Evolutionary conservation across 2,888 invertebrate species (phyloP), one percentile per base, ranked within the genome.

Genomic region (Papilio demoleus): DNA sequence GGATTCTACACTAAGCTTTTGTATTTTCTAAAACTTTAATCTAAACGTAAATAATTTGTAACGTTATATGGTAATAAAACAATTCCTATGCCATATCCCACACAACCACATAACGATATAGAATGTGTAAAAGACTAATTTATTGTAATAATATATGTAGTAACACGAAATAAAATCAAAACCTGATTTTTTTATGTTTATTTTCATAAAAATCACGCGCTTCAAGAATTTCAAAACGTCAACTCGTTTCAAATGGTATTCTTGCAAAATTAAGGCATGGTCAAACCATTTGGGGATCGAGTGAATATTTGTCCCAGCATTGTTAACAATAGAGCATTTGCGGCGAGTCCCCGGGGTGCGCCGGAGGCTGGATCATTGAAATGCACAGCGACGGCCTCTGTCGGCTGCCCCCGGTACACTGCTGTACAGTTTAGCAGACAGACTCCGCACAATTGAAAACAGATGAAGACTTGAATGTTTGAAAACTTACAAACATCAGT

Each of bases 361-460:
- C 40, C 24, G 27, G 42, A 6, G 56, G 58, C 62, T 53, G 50
- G 24, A 56, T 67, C 60, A 70, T 71, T 71, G 70, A 71, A 68
- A 71, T 60, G 68, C 66, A 61, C 65, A 66, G 53, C 59, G 47
- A n/a, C 40, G 24, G 0, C 38, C 38, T 14, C 38, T 38, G 38
- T 19, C 19, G 17, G 8, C 42, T 17, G 42, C 42, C 6, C 42
- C 17, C 42, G 42, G 42, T 9, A 31, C 11, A 12, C 38, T 38
- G 50, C 40, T 50, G 24, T 56, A 38, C 53, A 64, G 45, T 70
- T 66, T 70, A 65, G 68, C 68, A 67, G 63, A 34, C 31, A 66
- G 66, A 70, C 63, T 42, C 14, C 36, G 42, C 66, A 59, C 31
- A 60, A 71, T 71, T 68, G 70, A 68, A 68, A 70, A 71, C 66